These are phyloP conservation scores for Pleuronectes platessa DNA, from an alignment of 2,113 vertebrate genomes.

Conservation along the genomic window DNA sequence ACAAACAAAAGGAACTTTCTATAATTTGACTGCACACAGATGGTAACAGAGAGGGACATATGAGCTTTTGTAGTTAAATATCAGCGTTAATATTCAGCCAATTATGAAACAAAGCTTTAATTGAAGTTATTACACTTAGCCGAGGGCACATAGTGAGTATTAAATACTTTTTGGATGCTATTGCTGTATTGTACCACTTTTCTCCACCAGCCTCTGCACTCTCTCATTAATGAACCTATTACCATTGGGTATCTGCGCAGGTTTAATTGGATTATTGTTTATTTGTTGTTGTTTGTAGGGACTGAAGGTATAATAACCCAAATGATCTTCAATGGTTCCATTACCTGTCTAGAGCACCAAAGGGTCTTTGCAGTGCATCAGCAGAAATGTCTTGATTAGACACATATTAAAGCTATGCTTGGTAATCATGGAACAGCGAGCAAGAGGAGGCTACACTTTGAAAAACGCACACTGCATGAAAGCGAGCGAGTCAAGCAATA, in stretches of 20 bases:
- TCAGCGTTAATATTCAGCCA: conserved; percentile 53
- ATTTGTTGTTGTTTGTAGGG: conserved; percentile 31
- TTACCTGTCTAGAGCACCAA: not conserved
- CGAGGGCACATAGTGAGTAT: conserved; percentile 30
- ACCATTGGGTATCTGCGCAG: not conserved
- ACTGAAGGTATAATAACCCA: conserved; percentile 4
- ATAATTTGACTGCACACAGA: conserved; percentile 17
- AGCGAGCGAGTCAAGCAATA: no score
- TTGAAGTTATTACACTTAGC: conserved; percentile 56
- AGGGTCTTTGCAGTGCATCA: not conserved
- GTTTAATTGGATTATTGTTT: conserved; percentile 36
- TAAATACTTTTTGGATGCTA: conserved; percentile 37
- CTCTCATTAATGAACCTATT: conserved; percentile 31
- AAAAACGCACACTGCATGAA: no score
- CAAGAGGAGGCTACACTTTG: no score
- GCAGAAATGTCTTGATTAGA: no score
- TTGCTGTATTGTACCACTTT: conserved; percentile 4
- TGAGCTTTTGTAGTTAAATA: conserved; percentile 19
- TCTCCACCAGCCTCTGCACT: not conserved
- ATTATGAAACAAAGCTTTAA: conserved; percentile 48
- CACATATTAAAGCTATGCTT: no score
- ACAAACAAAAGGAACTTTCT: conserved; percentile 13
- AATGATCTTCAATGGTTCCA: conserved; percentile 32
- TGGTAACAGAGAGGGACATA: not conserved
- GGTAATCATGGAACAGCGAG: no score